Evolutionary conservation across 2,888 invertebrate species (phyloP).

Genomic region (Coecobrya sp.): DNA sequence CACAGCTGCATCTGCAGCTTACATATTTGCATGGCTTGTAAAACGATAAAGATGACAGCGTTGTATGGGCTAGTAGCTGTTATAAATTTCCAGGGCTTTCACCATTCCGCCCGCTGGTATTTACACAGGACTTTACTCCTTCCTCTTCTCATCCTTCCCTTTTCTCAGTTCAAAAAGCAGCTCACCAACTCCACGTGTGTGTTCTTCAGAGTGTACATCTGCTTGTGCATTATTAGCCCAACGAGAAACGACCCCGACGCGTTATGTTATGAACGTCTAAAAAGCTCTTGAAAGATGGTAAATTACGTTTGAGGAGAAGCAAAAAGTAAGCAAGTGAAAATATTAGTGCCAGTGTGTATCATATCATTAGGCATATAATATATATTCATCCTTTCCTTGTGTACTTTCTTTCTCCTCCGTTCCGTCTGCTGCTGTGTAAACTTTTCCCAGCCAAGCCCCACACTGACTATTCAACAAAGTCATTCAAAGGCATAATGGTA

Average conservation of each 20-base stretch:
- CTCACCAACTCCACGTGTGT: not conserved
- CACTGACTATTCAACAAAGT: not conserved
- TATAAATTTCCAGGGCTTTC: conserved; percentile 78
- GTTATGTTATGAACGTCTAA: conserved; percentile 30
- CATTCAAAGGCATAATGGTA: not conserved
- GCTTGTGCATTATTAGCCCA: conserved; percentile 5
- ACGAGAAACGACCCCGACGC: not conserved
- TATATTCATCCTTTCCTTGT: not conserved
- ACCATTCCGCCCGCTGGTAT: conserved; percentile 77
- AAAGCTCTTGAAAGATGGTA: conserved; percentile 52
- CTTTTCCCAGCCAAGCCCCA: conserved; percentile 21
- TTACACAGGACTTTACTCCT: conserved; percentile 75
- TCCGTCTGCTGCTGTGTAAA: conserved; percentile 1
- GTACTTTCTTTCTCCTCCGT: not conserved
- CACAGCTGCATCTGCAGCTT: not conserved
- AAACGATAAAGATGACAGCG: conserved; percentile 32
- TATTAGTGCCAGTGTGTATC: not conserved
- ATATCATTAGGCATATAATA: not conserved
- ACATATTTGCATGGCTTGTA: not conserved
- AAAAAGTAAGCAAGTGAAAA: conserved; percentile 50
- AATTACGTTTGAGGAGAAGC: conserved; percentile 66
- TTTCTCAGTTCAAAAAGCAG: conserved; percentile 8
- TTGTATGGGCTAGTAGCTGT: conserved; percentile 17
- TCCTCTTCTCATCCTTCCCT: not conserved
- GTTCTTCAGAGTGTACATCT: not conserved